Evolutionary conservation across 2,797 vertebrate genomes (phyloP), one percentile per base, ranked within the genome.

Genomic region (Microctenopoma lineatum): DNA sequence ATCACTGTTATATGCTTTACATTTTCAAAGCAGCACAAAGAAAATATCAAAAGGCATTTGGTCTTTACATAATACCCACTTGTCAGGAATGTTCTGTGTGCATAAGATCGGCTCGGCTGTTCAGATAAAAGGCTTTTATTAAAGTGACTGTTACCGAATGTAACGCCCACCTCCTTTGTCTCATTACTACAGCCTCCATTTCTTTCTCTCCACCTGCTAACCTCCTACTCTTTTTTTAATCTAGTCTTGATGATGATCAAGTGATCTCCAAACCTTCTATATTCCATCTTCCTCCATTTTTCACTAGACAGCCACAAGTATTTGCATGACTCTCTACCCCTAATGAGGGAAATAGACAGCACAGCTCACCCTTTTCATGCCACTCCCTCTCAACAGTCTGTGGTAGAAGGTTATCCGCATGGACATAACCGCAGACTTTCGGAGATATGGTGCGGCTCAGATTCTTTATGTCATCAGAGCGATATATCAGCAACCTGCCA

Each of bases 341-440:
- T 3, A 21, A 21, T 25, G 42, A 48, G 42, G 14, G 10, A 61
- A 73, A 66, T 5, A 45, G 25, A 70, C 26, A 42, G 55, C 32
- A 56, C 5, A 62, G 26, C 89, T 83, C 67, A 90, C 90, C 77
- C 0, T 63, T 48, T n/a, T 66, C 55, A 29, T 67, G 50, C 60
- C 65, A 61, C 5, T 65, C 80, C n/a, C 73, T 84, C 66, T 87
- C 84, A 12, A 90, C 83, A 13, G 83, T 85, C 70, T 92, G 75
- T 1, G 96, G 94, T 76, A 96, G 80, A 66, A 97, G 80, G 36
- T 94, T 87, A 0, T 91, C 46, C 5, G 93, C 86, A 0, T 93
- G 95, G 71, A 98, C 47, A 75, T 98, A 98, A 48, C 97, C 98
- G 75, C 98, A 99, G 27, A 99, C 96, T 92, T 96, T 96, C 15